These are phyloP conservation scores for Lacerta agilis DNA, from an alignment of 2,797 vertebrate species.

Conservation along the genomic window DNA sequence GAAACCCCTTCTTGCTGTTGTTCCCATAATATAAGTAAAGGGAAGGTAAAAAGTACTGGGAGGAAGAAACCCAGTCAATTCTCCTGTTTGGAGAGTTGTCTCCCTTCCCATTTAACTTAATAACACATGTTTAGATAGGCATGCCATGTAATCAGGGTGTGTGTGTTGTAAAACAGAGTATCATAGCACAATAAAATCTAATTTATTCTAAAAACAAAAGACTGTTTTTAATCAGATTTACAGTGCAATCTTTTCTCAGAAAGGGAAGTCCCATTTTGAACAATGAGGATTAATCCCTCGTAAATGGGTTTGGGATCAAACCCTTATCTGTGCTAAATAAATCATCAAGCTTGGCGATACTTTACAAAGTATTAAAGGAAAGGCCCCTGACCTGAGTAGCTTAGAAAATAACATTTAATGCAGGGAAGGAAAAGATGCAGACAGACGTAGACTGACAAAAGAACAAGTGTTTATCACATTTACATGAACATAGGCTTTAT, in stretches of 20 bases:
- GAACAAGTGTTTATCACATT: background rate
- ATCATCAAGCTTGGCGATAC: too few species aligned
- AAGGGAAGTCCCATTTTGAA: too few species aligned
- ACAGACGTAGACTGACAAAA: too few species aligned
- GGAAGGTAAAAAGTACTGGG: background rate
- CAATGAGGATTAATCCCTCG: too few species aligned
- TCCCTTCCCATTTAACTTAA: background rate
- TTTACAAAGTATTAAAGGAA: background rate
- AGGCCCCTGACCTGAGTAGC: background rate
- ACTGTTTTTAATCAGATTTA: too few species aligned
- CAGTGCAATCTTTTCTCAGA: too few species aligned
- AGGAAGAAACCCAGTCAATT: background rate
- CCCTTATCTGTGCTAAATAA: too few species aligned
- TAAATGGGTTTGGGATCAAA: too few species aligned
- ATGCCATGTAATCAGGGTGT: background rate
- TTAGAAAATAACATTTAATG: background rate
- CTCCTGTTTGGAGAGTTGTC: too few species aligned
- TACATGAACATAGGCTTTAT: background rate
- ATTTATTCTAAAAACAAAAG: background rate
- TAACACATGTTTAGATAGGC: background rate
- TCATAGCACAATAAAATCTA: background rate
- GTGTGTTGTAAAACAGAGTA: background rate
- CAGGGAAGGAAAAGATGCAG: background rate
- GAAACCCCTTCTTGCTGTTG: too few species aligned
- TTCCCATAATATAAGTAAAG: background rate